phyloP scores from a whole-genome alignment of 2,888 invertebrate species.

The Dynastes maya region DNA sequence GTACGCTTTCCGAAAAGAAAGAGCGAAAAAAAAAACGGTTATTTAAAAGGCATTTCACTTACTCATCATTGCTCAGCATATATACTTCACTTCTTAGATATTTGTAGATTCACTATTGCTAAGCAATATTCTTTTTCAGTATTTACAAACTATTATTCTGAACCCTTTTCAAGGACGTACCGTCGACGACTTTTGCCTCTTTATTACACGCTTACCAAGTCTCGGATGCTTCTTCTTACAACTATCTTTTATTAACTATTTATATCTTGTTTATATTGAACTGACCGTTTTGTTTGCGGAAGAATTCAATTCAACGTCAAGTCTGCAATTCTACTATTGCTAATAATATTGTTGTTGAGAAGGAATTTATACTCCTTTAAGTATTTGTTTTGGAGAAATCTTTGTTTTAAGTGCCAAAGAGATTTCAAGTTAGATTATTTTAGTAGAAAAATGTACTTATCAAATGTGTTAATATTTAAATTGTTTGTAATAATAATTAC shows the following conservation, averaged over 20 bases:
- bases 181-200: constrained; percentile 21
- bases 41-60: constrained; percentile 51
- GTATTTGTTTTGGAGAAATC: background rate
- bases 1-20: constrained; percentile 48
- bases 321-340: background rate
- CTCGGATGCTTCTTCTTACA: too few species aligned
- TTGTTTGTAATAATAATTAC: too few species aligned
- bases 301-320: constrained; percentile 18
- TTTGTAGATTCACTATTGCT: constrained; percentile 57
- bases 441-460: too few species aligned
- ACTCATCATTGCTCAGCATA: constrained; percentile 58
- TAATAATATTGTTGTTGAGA: background rate
- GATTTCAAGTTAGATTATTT: background rate
- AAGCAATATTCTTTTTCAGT: constrained; percentile 56
- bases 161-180: constrained; percentile 49
- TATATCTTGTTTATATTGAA: constrained; percentile 14
- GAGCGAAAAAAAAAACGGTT: background rate
- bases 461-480: too few species aligned
- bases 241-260: constrained; percentile 25
- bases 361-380: too few species aligned
- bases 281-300: constrained; percentile 25
- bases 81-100: constrained; percentile 48
- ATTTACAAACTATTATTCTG: constrained; percentile 47
- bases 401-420: background rate
- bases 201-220: constrained; percentile 12